Evolutionary conservation across 2,888 invertebrate species (phyloP).

Genomic region (Metalampra italica): DNA sequence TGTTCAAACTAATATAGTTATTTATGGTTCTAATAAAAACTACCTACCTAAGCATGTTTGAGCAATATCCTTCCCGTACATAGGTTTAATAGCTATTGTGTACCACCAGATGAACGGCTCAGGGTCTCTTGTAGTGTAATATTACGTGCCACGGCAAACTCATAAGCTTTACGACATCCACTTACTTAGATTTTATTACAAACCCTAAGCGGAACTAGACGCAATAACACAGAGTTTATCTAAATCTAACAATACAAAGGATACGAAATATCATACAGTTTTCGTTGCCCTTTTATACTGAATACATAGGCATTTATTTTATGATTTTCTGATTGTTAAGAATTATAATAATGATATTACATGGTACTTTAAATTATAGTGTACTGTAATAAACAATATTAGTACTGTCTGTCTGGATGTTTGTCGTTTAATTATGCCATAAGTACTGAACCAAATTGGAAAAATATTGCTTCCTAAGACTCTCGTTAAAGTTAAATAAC

Average conservation of each 20-base stretch:
- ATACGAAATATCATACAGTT: slow-evolving; percentile 1
- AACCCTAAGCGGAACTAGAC: slow-evolving; percentile 32
- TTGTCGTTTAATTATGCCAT: too few species aligned
- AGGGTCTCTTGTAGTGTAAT: slow-evolving; percentile 37
- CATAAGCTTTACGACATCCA: slow-evolving; percentile 48
- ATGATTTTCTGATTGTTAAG: not conserved
- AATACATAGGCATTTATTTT: not conserved
- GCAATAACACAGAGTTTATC: slow-evolving; percentile 29
- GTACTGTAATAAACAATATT: too few species aligned
- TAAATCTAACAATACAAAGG: slow-evolving; percentile 9
- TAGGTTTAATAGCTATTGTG: slow-evolving; percentile 9
- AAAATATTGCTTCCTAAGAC: too few species aligned
- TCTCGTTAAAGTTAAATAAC: too few species aligned
- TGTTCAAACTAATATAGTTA: too few species aligned
- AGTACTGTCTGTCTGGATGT: too few species aligned
- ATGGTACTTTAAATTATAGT: too few species aligned
- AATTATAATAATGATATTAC: too few species aligned
- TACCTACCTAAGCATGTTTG: slow-evolving; percentile 5
- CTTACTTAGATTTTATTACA: slow-evolving; percentile 50
- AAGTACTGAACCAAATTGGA: too few species aligned
- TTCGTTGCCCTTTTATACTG: too few species aligned
- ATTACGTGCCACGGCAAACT: slow-evolving; percentile 44
- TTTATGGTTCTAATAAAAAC: slow-evolving; percentile 6
- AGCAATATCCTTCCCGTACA: slow-evolving; percentile 7
- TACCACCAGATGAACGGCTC: slow-evolving; percentile 26